Conservation (phyloP, 2,113 vertebrate species). For the Oncorhynchus kisutch region DNA sequence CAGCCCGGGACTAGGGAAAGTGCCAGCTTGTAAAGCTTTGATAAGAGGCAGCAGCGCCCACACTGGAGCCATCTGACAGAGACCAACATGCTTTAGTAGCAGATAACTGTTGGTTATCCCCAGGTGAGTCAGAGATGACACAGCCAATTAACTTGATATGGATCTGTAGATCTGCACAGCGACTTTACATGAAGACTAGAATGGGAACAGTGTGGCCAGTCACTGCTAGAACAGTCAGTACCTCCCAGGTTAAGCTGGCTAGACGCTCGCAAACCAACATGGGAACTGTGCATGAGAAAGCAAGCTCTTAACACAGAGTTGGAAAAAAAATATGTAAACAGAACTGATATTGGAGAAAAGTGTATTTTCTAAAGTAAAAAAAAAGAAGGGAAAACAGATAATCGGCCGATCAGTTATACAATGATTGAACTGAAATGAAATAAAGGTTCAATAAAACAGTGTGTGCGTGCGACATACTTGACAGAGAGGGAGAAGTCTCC, state of each 20-base stretch:
- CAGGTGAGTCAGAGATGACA: neutral
- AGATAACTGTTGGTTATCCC: neutral
- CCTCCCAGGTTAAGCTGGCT: neutral
- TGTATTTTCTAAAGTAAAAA: too few species aligned
- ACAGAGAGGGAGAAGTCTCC: constrained; percentile 87
- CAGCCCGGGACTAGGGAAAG: neutral
- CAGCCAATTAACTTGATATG: neutral
- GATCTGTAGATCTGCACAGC: neutral
- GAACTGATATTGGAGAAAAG: too few species aligned
- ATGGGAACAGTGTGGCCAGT: neutral
- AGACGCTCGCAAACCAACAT: neutral
- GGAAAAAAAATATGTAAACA: too few species aligned
- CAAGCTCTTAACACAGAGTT: too few species aligned
- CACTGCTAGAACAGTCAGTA: neutral
- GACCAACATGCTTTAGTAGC: neutral
- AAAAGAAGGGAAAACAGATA: too few species aligned
- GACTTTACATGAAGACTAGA: neutral
- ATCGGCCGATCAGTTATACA: too few species aligned
- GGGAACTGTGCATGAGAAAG: constrained; percentile 1
- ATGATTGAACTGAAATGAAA: too few species aligned
- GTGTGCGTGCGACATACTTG: constrained; percentile 74
- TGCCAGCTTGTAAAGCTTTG: neutral
- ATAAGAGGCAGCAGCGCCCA: neutral
- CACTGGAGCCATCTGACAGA: neutral
- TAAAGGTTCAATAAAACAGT: neutral